Evolutionary conservation across 1,140 invertebrate genomes (phyloP).

Genomic region (Drosophila sp.): DNA sequence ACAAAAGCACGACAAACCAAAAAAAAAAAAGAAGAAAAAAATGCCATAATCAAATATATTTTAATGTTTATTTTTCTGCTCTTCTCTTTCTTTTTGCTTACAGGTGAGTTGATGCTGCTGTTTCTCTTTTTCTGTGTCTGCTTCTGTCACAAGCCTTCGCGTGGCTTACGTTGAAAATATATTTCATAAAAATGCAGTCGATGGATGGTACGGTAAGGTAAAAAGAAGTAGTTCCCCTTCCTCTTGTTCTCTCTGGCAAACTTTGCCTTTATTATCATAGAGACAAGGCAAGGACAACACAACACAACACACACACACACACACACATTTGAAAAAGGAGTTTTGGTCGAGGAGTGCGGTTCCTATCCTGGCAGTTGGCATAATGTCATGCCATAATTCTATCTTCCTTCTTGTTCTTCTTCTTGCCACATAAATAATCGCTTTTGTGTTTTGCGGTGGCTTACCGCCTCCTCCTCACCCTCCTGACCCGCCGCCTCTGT

Average conservation of each 20-base stretch:
- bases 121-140: conserved; percentile 10
- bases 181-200: conserved; percentile 61
- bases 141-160: conserved; percentile 24
- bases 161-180: conserved; percentile 41
- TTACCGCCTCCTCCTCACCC: neutral
- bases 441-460: conserved; percentile 56
- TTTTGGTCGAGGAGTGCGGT: conserved; percentile 27
- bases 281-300: conserved; percentile 60
- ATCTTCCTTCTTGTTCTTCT: conserved; percentile 1
- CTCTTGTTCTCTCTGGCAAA: conserved; percentile 45
- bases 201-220: conserved; percentile 9
- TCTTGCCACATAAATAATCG: conserved; percentile 68
- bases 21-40: conserved; percentile 3
- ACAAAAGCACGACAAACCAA: conserved; percentile 28
- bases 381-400: conserved; percentile 24
- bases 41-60: conserved; percentile 79
- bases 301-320: neutral
- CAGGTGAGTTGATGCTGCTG: conserved; percentile 60
- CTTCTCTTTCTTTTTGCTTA: conserved; percentile 54
- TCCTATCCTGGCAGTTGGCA: conserved; percentile 38
- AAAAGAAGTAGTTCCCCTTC: conserved; percentile 18
- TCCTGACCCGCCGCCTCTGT: neutral
- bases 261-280: conserved; percentile 72
- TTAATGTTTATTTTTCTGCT: conserved; percentile 72
- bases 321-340: neutral